phyloP scores from a whole-genome alignment of 2,888 invertebrate species.

The Physocephala rufipes region DNA sequence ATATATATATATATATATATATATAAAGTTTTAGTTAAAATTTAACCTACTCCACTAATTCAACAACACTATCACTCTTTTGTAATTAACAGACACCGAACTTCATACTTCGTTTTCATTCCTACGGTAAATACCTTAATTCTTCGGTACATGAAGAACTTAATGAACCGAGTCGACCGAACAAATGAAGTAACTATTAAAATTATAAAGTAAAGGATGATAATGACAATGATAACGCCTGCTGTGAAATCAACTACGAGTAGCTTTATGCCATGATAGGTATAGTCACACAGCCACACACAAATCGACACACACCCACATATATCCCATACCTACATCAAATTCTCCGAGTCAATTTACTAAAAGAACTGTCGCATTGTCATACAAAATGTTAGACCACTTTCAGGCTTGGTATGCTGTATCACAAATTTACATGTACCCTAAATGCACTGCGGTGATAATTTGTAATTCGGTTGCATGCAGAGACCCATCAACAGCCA shows the following conservation, averaged over 20 bases:
- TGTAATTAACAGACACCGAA: not conserved
- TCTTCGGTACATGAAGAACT: slow-evolving; percentile 17
- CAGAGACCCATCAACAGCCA: not conserved
- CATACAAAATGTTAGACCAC: not conserved
- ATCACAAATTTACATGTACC: slow-evolving; percentile 19
- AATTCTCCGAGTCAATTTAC: not conserved
- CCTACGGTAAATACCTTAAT: slow-evolving; percentile 24
- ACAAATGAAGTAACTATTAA: slow-evolving; percentile 23
- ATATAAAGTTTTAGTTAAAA: too few relatives aligned
- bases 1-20: too few relatives aligned
- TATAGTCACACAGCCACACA: not conserved
- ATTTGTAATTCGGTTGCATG: slow-evolving; percentile 26
- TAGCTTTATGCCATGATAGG: not conserved
- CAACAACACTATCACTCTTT: too few relatives aligned
- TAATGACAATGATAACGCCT: too few relatives aligned
- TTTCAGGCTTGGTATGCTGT: slow-evolving; percentile 12
- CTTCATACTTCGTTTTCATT: slow-evolving; percentile 2
- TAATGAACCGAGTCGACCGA: slow-evolving; percentile 28
- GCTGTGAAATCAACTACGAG: not conserved
- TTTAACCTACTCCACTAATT: too few relatives aligned
- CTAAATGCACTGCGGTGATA: slow-evolving; percentile 37
- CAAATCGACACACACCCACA: not conserved
- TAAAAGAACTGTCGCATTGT: too few relatives aligned
- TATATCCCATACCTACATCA: not conserved
- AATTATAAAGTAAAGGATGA: slow-evolving; percentile 17